Conservation (phyloP, 2,113 vertebrate genomes). For the Ochotona princeps region DNA sequence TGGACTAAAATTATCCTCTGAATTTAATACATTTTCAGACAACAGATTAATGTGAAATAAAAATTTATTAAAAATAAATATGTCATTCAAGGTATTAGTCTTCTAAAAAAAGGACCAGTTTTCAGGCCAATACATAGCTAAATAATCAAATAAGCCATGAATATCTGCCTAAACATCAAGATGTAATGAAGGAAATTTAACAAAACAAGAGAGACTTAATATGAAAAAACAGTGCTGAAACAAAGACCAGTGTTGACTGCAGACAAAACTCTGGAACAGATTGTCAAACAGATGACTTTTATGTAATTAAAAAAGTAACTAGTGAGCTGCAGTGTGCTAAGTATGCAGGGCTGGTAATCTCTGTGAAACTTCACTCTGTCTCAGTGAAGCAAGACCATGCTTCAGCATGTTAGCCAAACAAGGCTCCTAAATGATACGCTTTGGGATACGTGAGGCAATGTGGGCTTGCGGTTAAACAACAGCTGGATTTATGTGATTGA, state of each 20-base stretch:
- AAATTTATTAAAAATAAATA: not conserved
- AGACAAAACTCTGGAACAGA: constrained; percentile 43
- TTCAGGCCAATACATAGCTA: not conserved
- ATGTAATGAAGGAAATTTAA: constrained; percentile 34
- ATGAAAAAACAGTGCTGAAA: not conserved
- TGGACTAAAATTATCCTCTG: not conserved
- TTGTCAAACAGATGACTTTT: constrained; percentile 46
- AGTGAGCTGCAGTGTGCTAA: not conserved
- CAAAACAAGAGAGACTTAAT: not conserved
- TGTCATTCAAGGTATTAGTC: not conserved
- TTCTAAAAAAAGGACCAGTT: not conserved
- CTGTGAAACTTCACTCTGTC: not conserved
- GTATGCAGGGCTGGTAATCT: not conserved
- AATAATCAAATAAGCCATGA: not conserved
- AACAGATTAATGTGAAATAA: not conserved
- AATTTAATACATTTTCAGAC: not conserved
- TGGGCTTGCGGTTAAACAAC: not conserved
- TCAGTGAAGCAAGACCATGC: not conserved
- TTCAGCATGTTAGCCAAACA: not conserved
- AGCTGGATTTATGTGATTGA: not conserved
- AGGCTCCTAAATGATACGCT: not conserved
- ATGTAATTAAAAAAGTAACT: constrained; percentile 46
- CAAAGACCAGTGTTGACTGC: constrained; percentile 20
- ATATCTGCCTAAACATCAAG: not conserved
- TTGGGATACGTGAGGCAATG: not conserved